Evolutionary conservation across 2,113 vertebrate genomes (phyloP).

Genomic region (Pteruthius melanotis): DNA sequence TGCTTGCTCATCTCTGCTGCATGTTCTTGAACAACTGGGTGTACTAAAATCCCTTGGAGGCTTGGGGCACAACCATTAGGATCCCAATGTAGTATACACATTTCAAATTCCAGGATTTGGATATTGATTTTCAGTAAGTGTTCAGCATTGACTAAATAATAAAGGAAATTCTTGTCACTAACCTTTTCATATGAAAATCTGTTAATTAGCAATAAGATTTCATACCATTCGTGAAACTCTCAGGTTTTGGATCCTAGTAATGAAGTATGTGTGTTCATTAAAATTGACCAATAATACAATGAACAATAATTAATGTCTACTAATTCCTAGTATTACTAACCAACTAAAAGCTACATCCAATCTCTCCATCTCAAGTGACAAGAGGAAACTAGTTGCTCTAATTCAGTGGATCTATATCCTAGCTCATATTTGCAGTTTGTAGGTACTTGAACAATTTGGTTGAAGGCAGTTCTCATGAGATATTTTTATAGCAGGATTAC

Average conservation of each 20-base stretch:
- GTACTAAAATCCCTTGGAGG: neutral
- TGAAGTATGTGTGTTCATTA: fast-evolving
- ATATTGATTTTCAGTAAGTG: neutral
- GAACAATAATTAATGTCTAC: neutral
- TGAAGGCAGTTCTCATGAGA: neutral
- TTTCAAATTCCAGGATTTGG: neutral
- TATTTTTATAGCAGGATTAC: neutral
- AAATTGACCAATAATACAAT: neutral
- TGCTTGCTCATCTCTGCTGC: neutral
- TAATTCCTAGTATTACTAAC: neutral
- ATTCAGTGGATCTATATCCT: neutral
- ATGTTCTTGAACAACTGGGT: neutral
- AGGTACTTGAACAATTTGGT: neutral
- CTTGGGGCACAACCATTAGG: neutral
- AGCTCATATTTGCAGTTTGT: neutral
- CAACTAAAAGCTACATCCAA: neutral
- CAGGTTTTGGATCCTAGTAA: neutral
- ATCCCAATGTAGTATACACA: neutral
- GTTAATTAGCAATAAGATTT: neutral
- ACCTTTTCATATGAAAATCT: neutral
- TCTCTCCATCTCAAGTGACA: neutral
- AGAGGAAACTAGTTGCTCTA: neutral
- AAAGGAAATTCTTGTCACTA: neutral
- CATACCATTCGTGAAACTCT: neutral
- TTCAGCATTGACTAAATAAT: neutral